Conservation (phyloP, 2,113 vertebrate genomes). For the Oriolus oriolus region DNA sequence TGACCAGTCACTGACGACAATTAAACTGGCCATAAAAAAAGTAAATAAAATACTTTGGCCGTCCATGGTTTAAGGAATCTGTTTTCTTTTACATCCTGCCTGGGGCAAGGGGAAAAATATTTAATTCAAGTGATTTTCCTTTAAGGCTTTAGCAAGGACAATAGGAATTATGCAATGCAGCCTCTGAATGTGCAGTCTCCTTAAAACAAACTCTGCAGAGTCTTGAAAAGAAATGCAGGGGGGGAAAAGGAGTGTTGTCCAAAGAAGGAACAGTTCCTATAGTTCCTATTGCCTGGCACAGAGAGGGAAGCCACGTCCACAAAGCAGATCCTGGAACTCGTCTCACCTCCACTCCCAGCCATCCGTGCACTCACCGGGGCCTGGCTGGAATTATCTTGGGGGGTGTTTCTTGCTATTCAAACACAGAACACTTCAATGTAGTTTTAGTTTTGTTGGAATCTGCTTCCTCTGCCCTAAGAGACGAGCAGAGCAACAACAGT, state of each 20-base stretch:
- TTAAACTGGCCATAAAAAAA: neutral
- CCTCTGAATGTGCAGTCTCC: neutral
- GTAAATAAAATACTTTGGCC: neutral
- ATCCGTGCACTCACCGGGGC: accelerated
- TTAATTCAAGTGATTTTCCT: neutral
- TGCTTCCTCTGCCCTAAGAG: neutral
- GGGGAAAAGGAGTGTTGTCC: neutral
- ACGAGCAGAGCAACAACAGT: neutral
- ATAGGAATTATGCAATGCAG: neutral
- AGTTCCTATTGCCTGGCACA: neutral
- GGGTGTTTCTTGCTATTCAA: neutral
- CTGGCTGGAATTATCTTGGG: neutral
- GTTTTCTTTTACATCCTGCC: neutral
- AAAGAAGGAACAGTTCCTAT: neutral
- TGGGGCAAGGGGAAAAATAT: neutral
- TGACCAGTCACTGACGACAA: neutral
- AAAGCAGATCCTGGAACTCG: neutral
- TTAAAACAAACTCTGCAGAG: neutral
- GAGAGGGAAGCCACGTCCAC: neutral
- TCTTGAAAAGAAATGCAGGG: neutral
- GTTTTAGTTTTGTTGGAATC: neutral
- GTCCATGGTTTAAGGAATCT: neutral
- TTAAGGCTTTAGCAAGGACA: neutral
- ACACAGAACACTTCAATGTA: neutral
- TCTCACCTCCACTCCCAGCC: neutral